Base-by-base conservation (phyloP, 2,797 vertebrate species). In the Vipera ursinii region DNA sequence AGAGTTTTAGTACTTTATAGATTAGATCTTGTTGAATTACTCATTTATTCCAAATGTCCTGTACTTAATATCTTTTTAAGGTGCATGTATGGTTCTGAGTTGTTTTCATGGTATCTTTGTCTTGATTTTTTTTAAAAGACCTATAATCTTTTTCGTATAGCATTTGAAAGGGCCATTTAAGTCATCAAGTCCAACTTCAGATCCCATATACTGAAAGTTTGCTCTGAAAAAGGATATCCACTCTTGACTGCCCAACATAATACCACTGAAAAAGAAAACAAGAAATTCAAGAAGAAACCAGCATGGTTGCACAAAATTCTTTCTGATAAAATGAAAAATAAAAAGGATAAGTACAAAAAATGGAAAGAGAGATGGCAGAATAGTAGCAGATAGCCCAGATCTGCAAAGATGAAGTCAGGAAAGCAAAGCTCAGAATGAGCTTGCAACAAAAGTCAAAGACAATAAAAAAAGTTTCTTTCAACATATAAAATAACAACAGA, bases 21-120 rank as follows among this genome's bases (percentile, higher is more conserved):
- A 32, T 28, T 73, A 15, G 78, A 56, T 28, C 91, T 95, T 94
- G 63, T n/a, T 94, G 10, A 4, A 90, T 92, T 91, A 91, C 3
- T 82, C 89, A 89, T 88, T 95, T 89, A 93, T 59, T 13, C 15
- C 15, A 86, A 82, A 1, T 92, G 91, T 91, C 94, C 89, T 90
- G 51, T 32, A 94, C 86, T 26, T 28, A 53, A 51, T 78, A 38
- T 38, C 32, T 78, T 78, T 32, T 78, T 38, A 57, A 73, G 2
- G 32, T 69, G 6, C 15, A 73, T 73, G 15, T 44, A 78, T 73
- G 32, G 69, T 20, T 78, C 7, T 20, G 32, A 44, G 20, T 44
- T 78, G 69, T 22, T 44, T 44, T 22, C 73, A 78, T 78, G 20
- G 3, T 22, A 78, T 44, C 3, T 78, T 22, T 78, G 73, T 14